Evolutionary conservation across 2,888 invertebrate genomes (phyloP), one percentile per base, ranked within the genome.

Genomic region (Chrysina gloriosa): DNA sequence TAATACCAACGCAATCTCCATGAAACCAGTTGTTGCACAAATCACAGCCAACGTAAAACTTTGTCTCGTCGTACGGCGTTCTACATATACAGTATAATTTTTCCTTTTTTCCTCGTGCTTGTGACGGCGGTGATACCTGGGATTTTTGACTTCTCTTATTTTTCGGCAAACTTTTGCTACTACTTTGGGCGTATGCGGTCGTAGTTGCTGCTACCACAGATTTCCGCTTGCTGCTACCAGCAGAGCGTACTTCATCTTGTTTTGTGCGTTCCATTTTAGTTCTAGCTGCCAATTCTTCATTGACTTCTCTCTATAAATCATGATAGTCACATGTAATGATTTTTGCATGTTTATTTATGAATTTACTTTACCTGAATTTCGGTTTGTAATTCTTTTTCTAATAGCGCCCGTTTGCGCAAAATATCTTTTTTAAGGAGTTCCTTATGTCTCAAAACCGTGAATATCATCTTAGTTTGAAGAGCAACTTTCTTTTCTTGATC

Each of bases 11-110:
- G 82, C 99, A 99, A 75, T 94, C 93, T 0, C 97, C 97, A 81
- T 99, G 99, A 88, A 96, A 98, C 98, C 98, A 98, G 83, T 97
- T 97, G 79, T 94, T 95, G 83, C 98, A 99, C 78, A 96, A 86
- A 84, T 98, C 97, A 84, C 99, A 99, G 69, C 96, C 97, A 73
- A 99, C 95, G 84, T 98, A 98, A 83, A 98, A 98, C 93, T 96
- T 96, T 11, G 95, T 93, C 78, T 95, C 94, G 83, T 98, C 97
- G 80, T 98, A 98, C 2, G 97, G 96, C 45, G 94, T 97, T 79
- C 94, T 90, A 80, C 98, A 98, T 63, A 96, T 85, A 81, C 98
- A 98, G 77, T 96, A 92, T 1, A 97, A 86, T 79, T 94, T 94
- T 76, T 94, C 93, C 77, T 92, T 93, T 74, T 81, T 81, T n/a